These are phyloP conservation scores for Prionailurus bengalensis DNA, from an alignment of 2,113 vertebrate genomes.

Conservation along the genomic window DNA sequence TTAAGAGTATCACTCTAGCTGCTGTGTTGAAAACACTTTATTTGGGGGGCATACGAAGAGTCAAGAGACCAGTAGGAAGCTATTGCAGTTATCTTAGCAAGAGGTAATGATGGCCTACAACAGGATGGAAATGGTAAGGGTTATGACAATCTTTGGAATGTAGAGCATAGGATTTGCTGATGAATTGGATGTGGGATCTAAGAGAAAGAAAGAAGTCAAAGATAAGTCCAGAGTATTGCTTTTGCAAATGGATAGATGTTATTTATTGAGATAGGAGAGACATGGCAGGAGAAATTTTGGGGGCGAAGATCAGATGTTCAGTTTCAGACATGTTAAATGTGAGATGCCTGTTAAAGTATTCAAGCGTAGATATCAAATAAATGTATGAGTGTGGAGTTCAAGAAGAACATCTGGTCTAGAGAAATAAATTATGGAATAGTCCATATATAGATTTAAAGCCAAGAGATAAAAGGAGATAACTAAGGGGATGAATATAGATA, in stretches of 20 bases:
- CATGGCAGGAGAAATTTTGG: background rate
- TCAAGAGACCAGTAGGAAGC: background rate
- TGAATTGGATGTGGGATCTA: background rate
- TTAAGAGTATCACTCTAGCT: background rate
- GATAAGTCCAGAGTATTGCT: background rate
- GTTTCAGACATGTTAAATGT: slow-evolving; percentile 7
- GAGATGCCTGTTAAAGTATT: background rate
- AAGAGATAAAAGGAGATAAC: slow-evolving; percentile 32
- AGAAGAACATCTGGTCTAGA: background rate
- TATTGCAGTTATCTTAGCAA: background rate
- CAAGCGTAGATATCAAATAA: background rate
- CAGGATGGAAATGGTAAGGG: background rate
- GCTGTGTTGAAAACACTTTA: background rate
- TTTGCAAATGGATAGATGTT: background rate
- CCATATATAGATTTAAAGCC: slow-evolving; percentile 15
- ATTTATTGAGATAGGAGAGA: background rate
- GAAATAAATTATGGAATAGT: slow-evolving; percentile 11
- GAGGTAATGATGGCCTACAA: background rate
- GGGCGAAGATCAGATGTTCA: background rate
- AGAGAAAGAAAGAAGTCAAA: background rate
- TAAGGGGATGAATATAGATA: background rate
- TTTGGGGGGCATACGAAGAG: background rate
- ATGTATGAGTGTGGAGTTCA: slow-evolving; percentile 7
- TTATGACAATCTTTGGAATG: background rate
- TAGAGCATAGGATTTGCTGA: background rate